These are phyloP conservation scores for Neogobius melanostomus DNA, from an alignment of 2,113 vertebrate species.

Conservation along the genomic window DNA sequence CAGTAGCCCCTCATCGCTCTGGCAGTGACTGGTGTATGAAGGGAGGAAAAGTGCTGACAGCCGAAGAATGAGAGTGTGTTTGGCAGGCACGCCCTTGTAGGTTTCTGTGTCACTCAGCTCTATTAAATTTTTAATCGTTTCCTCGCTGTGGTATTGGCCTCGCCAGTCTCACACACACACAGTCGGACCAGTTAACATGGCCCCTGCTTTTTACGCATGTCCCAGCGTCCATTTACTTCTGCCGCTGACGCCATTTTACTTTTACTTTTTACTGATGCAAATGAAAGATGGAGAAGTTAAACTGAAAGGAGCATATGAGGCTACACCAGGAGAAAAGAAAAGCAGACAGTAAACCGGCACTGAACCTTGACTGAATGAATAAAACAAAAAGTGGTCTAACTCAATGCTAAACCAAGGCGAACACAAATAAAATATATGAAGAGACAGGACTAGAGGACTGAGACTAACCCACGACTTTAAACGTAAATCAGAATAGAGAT, in stretches of 20 bases:
- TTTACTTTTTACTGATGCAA: background rate
- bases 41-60: conserved; percentile 76
- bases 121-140: conserved; percentile 87
- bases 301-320: background rate
- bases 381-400: background rate
- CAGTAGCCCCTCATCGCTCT: conserved; percentile 53
- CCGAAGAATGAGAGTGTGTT: conserved; percentile 77
- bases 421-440: background rate
- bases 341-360: background rate
- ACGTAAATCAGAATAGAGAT: too few species aligned
- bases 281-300: conserved; percentile 4
- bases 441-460: too few species aligned
- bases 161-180: conserved; percentile 37
- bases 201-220: background rate
- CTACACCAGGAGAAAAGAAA: background rate
- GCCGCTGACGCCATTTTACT: conserved; percentile 1
- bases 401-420: background rate
- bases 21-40: conserved; percentile 52
- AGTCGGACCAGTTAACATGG: conserved; percentile 24
- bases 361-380: background rate
- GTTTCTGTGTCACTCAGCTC: conserved; percentile 83
- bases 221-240: background rate
- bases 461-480: too few species aligned
- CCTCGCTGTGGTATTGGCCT: conserved; percentile 74
- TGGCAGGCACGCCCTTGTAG: conserved; percentile 85